Conservation (phyloP, 1,140 invertebrate species). For the Lithobius niger region DNA sequence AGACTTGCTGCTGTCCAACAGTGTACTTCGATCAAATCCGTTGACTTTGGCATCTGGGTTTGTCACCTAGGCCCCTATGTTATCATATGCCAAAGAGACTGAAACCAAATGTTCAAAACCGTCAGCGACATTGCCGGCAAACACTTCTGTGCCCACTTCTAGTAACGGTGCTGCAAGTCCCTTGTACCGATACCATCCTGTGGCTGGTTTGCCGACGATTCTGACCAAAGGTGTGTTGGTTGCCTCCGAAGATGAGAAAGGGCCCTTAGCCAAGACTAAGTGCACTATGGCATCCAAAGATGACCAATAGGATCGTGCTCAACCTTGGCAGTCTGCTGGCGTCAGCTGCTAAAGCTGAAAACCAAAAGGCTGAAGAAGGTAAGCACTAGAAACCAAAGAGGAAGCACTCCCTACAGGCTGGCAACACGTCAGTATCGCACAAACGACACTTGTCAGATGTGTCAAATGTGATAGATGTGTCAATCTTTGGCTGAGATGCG, state of each 20-base stretch:
- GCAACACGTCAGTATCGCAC: no score
- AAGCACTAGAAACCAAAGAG: not conserved
- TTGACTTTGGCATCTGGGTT: slow-evolving; percentile 7
- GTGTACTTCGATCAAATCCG: slow-evolving; percentile 9
- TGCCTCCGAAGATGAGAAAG: not conserved
- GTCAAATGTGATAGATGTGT: no score
- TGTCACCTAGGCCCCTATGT: not conserved
- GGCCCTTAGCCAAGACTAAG: no score
- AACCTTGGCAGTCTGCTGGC: slow-evolving; percentile 8
- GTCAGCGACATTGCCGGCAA: not conserved
- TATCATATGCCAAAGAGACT: slow-evolving; percentile 2
- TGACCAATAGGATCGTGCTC: not conserved
- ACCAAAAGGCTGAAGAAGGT: slow-evolving; percentile 2
- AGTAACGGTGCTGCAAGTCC: no score
- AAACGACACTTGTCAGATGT: no score
- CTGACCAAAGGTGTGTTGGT: not conserved
- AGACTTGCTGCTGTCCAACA: slow-evolving; percentile 6
- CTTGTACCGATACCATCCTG: not conserved
- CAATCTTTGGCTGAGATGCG: no score
- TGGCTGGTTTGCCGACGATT: not conserved
- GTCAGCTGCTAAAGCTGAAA: not conserved
- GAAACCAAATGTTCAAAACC: not conserved
- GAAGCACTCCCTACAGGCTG: not conserved
- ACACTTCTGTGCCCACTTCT: no score
- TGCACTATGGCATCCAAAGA: no score